phyloP scores from a whole-genome alignment of 2,113 vertebrate species.

The Mola mola region DNA sequence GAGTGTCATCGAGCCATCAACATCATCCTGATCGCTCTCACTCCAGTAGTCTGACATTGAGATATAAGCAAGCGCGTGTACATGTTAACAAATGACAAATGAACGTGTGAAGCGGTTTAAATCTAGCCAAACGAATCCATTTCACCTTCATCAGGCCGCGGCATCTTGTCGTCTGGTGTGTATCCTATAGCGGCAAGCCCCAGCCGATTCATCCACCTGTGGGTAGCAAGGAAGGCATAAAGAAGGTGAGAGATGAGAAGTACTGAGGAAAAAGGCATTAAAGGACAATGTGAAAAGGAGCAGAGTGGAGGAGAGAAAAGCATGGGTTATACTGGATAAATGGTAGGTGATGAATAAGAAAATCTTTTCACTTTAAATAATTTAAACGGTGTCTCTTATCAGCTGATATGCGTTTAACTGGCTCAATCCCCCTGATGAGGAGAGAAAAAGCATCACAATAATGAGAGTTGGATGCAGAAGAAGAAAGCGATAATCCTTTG shows the following conservation, averaged over 20 bases:
- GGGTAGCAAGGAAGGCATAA: background rate
- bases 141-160: conserved; percentile 91
- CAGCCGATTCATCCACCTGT: conserved; percentile 93
- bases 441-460: conserved; percentile 34
- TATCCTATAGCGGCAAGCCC: conserved; percentile 92
- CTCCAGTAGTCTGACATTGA: conserved; percentile 90
- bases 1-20: conserved; percentile 89
- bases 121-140: background rate
- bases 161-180: conserved; percentile 92
- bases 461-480: conserved; percentile 50
- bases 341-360: conserved; percentile 48
- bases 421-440: conserved; percentile 28
- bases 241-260: too few relatives aligned
- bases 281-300: background rate
- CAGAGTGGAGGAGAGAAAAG: conserved; percentile 16
- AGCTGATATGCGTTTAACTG: conserved; percentile 39
- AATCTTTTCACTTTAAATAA: conserved; percentile 45
- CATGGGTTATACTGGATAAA: conserved; percentile 28
- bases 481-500: conserved; percentile 22
- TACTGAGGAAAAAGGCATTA: background rate
- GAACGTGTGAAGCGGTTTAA: background rate
- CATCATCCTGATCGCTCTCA: conserved; percentile 92
- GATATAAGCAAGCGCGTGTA: background rate
- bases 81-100: background rate
- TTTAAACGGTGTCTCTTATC: conserved; percentile 45